Evolutionary conservation across 1,140 invertebrate genomes (phyloP), one percentile per base, ranked within the genome.

Genomic region (Coenobita brevimanus): DNA sequence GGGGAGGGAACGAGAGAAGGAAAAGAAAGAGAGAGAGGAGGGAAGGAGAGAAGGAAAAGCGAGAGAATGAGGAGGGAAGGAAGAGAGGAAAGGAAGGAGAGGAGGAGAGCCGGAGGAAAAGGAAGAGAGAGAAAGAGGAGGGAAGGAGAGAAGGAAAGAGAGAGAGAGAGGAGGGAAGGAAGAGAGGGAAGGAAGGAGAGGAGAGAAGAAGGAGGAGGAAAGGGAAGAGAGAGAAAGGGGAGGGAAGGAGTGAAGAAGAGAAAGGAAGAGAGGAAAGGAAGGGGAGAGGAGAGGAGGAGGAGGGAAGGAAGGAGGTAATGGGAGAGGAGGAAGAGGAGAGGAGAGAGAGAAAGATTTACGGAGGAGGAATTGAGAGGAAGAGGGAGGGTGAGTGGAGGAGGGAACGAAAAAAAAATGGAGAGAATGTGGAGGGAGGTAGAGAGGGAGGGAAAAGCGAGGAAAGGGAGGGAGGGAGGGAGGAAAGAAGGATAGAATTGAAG

Each of bases 121-220:
- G 33, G n/a, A n/a, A 69, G n/a, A n/a, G n/a, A 69, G 64, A 69
- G n/a, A n/a, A 69, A 69, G 64, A 69, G n/a, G 64, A 69, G 33
- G n/a, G n/a, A n/a, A 36, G n/a, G n/a, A 36, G 33, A 69, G n/a
- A n/a, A 69, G n/a, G 33, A 69, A 36, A n/a, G n/a, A 36, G 33
- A 69, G 46, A 50, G 46, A 50, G 46, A 50, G 46, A 50, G 46
- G 17, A 17, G 17, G 46, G 17, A 17, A 50, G 46, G 17, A 6
- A 50, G 46, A 50, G 46, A 50, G 46, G 17, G 46, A 50, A 17
- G 17, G 46, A 50, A 17, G 17, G 46, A 50, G 46, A 50, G 46
- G 17, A 17, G 17, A 17, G 17, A 17, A 50, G 46, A 50, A 17
- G 17, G 46, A 50, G 46, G 6, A 17, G 17, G 46, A 50, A 17